phyloP scores from a whole-genome alignment of 2,797 vertebrate species.

The Erethizon dorsatum region DNA sequence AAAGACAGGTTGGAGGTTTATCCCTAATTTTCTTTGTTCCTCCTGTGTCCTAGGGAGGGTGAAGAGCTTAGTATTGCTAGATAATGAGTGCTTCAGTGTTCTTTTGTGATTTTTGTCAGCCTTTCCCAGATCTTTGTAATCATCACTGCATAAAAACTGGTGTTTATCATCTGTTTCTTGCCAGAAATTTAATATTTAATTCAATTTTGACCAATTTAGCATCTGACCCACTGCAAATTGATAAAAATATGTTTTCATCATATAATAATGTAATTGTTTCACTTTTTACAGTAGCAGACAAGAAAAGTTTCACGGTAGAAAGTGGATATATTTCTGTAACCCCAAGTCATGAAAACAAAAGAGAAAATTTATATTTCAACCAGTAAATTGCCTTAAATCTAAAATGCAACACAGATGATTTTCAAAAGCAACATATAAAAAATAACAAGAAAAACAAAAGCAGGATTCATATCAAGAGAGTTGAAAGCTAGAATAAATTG shows the following conservation, averaged over 20 bases:
- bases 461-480: background rate
- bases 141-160: background rate
- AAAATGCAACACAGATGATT: background rate
- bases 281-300: background rate
- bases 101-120: background rate
- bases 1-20: rapidly evolving
- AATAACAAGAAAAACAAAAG: background rate
- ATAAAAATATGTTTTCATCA: background rate
- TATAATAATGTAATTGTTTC: background rate
- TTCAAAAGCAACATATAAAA: background rate
- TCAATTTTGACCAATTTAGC: background rate
- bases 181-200: background rate
- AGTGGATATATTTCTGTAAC: background rate
- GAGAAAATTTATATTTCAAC: background rate
- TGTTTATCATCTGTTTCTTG: background rate
- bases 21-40: background rate
- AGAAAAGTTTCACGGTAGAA: background rate
- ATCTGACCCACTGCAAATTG: background rate
- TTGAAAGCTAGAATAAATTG: background rate
- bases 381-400: background rate
- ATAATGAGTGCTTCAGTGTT: background rate
- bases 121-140: background rate
- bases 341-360: background rate
- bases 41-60: background rate
- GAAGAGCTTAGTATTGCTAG: background rate